Percentiles rank a stretch among this genome's conserved stretches.
These are phyloP conservation scores for Polylopha cassiicola DNA, from an alignment of 2,888 invertebrate species.

Conservation along the genomic window DNA sequence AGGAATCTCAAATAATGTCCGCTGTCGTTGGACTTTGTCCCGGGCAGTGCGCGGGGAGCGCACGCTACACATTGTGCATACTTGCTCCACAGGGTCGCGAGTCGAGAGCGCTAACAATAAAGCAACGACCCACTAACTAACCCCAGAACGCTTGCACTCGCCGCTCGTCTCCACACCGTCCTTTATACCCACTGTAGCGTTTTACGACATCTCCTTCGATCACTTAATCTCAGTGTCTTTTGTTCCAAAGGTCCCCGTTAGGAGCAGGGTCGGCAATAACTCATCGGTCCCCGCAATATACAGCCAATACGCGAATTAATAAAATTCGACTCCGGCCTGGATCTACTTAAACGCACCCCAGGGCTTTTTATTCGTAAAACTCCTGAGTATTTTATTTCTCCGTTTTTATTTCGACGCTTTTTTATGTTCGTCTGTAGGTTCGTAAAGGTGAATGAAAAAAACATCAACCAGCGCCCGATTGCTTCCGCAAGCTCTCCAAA, in stretches of 20 bases:
- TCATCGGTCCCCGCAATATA: conserved; percentile 44
- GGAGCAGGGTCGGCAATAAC: conserved; percentile 40
- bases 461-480: conserved; percentile 35
- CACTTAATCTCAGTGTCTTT: conserved; percentile 47
- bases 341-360: conserved; percentile 36
- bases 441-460: conserved; percentile 42
- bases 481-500: conserved; percentile 25
- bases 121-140: conserved; percentile 16
- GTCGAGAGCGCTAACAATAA: conserved; percentile 19
- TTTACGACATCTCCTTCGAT: conserved; percentile 35
- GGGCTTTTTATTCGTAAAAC: conserved; percentile 32
- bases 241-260: conserved; percentile 38
- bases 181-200: conserved; percentile 33
- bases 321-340: conserved; percentile 35
- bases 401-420: conserved; percentile 39
- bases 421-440: conserved; percentile 34
- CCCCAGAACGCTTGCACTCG: conserved; percentile 24
- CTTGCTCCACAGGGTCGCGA: conserved; percentile 23
- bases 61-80: not conserved
- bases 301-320: conserved; percentile 42
- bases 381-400: conserved; percentile 34
- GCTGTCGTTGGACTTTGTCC: conserved; percentile 40
- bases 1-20: conserved; percentile 46
- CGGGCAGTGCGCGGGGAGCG: conserved; percentile 31
- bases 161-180: too few relatives aligned